Evolutionary conservation across 1,140 invertebrate genomes (phyloP).

Genomic region (Rhynchophorus ferrugineus): DNA sequence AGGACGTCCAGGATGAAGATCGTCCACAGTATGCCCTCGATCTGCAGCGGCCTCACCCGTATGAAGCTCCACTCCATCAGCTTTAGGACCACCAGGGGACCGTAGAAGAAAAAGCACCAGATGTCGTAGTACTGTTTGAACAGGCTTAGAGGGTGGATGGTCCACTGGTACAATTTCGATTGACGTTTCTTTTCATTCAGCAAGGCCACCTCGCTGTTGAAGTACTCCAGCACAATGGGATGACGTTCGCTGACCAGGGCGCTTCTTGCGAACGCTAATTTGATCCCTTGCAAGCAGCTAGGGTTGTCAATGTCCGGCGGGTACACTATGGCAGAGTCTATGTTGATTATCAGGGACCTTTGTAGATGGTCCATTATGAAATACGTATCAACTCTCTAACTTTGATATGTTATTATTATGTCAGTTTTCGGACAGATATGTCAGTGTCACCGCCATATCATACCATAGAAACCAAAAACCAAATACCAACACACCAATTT

Average conservation of each 20-base stretch:
- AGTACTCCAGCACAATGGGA: slow-evolving; percentile 12
- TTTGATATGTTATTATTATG: too few species aligned
- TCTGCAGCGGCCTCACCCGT: not conserved
- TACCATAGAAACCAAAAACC: too few species aligned
- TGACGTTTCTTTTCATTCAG: slow-evolving; percentile 32
- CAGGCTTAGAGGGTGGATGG: slow-evolving; percentile 26
- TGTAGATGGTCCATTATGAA: not conserved
- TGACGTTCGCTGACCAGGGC: slow-evolving; percentile 2
- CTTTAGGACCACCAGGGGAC: slow-evolving; percentile 10
- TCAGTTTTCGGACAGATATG: too few species aligned
- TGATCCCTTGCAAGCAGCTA: not conserved
- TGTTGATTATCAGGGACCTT: not conserved
- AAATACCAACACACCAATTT: too few species aligned
- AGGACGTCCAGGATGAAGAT: slow-evolving; percentile 6
- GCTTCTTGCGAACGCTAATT: not conserved
- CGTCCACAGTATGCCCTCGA: not conserved
- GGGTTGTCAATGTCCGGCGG: not conserved
- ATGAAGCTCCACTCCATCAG: slow-evolving; percentile 10
- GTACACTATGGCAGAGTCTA: not conserved
- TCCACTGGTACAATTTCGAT: slow-evolving; percentile 13
- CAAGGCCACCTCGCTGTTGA: slow-evolving; percentile 23
- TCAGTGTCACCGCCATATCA: too few species aligned
- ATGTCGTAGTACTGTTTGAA: slow-evolving; percentile 21
- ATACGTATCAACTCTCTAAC: too few species aligned
- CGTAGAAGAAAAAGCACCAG: slow-evolving; percentile 17